Evolutionary conservation across 2,113 vertebrate genomes (phyloP).

Genomic region (Asarcornis scutulata): DNA sequence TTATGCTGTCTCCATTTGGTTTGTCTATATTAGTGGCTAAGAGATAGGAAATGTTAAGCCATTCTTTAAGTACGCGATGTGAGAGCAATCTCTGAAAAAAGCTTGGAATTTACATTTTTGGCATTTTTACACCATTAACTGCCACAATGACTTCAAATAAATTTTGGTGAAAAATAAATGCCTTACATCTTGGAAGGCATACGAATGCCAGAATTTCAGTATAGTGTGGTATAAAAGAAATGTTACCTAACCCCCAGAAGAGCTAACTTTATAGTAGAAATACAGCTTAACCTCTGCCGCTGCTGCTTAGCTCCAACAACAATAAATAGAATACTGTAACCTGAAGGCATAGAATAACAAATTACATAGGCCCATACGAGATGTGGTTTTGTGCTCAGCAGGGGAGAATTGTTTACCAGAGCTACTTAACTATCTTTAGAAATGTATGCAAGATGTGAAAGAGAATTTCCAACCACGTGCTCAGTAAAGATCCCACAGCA

Average conservation of each 20-base stretch:
- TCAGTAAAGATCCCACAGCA: background rate
- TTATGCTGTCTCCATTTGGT: background rate
- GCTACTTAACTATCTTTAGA: background rate
- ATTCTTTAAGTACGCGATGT: background rate
- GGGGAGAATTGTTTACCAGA: background rate
- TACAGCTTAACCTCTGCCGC: background rate
- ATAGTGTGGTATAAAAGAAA: background rate
- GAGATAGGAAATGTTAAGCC: background rate
- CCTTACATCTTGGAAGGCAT: background rate
- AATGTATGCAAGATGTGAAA: background rate
- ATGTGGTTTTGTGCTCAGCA: background rate
- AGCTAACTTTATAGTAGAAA: conserved; percentile 7
- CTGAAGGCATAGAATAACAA: background rate
- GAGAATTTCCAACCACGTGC: background rate
- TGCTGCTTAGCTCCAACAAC: background rate
- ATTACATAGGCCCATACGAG: background rate
- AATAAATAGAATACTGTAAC: background rate
- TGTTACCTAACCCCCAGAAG: background rate
- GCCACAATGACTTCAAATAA: conserved; percentile 4
- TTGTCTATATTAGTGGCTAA: background rate
- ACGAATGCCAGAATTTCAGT: background rate
- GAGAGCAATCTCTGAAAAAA: background rate
- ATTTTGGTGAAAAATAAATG: conserved; percentile 12
- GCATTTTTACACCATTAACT: conserved; percentile 14
- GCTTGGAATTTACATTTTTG: background rate